phyloP scores from a whole-genome alignment of 2,888 invertebrate genomes.

The Halictus ligatus region DNA sequence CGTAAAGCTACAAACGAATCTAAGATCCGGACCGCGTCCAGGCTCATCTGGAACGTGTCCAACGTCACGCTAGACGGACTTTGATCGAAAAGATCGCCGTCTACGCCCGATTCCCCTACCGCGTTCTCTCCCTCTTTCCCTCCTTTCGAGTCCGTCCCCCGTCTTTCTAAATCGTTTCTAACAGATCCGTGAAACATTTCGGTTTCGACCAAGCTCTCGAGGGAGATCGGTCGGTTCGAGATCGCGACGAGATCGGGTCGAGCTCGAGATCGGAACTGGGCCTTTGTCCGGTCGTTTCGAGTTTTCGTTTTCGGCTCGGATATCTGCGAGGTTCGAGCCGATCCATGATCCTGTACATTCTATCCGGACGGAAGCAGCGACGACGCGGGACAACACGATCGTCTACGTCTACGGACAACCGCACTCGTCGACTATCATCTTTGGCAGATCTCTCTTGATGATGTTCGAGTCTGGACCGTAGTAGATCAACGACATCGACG shows the following conservation, averaged over 20 bases:
- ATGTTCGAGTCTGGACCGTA: constrained; percentile 95
- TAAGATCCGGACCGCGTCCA: constrained; percentile 27
- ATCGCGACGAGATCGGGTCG: neutral
- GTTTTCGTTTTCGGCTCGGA: neutral
- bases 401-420: constrained; percentile 93
- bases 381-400: neutral
- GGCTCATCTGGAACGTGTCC: constrained; percentile 20
- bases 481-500: constrained; percentile 96
- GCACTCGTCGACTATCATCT: constrained; percentile 98
- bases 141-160: too few species aligned
- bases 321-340: neutral
- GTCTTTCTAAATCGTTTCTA: neutral
- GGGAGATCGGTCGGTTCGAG: neutral
- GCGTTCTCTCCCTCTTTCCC: neutral
- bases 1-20: constrained; percentile 32
- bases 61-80: constrained; percentile 10
- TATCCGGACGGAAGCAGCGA: neutral
- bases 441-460: constrained; percentile 96
- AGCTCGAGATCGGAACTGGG: neutral
- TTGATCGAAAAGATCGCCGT: constrained; percentile 5
- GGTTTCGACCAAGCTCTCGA: neutral
- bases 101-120: neutral
- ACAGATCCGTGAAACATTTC: neutral
- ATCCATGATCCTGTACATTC: neutral
- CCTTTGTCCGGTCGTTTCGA: neutral